Evolutionary conservation across 2,797 vertebrate species (phyloP), one percentile per base, ranked within the genome.

Genomic region (Pangasius mekongensis): DNA sequence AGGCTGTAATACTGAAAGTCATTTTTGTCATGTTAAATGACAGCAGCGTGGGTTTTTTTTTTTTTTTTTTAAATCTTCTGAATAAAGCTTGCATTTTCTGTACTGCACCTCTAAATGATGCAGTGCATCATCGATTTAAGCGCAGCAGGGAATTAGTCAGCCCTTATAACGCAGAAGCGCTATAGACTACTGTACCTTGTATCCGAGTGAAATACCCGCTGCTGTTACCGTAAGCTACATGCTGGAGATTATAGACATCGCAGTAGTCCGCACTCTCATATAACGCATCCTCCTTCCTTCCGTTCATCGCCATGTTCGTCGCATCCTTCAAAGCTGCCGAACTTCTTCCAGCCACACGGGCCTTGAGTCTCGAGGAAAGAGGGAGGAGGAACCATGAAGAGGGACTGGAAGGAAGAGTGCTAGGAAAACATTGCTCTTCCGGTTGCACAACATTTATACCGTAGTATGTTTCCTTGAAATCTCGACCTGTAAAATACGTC

Each of bases 231-330:
- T 95, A 96, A 91, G 90, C 92, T 89, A 95, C 91, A 81, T 94
- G 92, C 85, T 93, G 93, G 9, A 94, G 92, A 6, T 89, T 94
- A 91, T 94, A 96, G 90, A 94, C 92, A 91, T 93, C 94, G 94
- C 94, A 96, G 91, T 92, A 96, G 0, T 94, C 92, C 83, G 94
- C 94, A 88, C 93, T 93, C 93, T 95, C 95, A 92, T 95, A 96
- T 91, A 94, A 95, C 43, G 94, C 92, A 94, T 95, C 94, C 89
- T 92, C 94, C 90, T 91, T 95, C 92, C 94, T 95, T 62, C 96
- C 94, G 92, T 96, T 95, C 94, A 96, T 93, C 95, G 96, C 95
- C 96, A 97, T 97, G 96, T 95, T 95, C 90, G 91, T 93, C 91
- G 92, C 91, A 92, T 93, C 92, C 91, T 92, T 93, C 90, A 89